Conservation (phyloP, 2,888 invertebrate genomes). For the Pristionchus maxplancki region DNA sequence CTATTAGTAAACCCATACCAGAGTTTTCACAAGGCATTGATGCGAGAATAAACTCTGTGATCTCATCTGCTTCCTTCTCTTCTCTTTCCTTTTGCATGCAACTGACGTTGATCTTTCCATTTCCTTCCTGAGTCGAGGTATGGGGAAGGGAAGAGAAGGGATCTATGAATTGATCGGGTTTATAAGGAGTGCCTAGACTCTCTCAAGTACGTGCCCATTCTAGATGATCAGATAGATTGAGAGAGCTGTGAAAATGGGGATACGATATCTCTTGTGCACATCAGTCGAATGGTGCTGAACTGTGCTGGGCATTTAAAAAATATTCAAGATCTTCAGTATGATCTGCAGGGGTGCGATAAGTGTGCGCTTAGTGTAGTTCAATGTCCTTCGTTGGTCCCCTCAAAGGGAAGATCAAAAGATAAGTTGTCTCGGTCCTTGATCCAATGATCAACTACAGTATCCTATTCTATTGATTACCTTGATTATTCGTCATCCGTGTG, state of each 20-base stretch:
- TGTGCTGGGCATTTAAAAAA: neutral
- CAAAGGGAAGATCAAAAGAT: neutral
- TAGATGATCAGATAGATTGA: neutral
- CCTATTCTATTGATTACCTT: neutral
- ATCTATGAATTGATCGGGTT: neutral
- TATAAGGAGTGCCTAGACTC: neutral
- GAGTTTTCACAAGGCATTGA: neutral
- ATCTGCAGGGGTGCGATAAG: neutral
- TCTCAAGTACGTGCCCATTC: neutral
- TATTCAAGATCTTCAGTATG: neutral
- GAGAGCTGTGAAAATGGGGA: too few species aligned
- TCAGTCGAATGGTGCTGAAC: neutral
- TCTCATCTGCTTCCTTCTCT: neutral
- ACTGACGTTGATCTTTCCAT: neutral
- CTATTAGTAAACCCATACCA: too few species aligned
- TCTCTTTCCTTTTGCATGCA: neutral
- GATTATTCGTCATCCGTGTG: too few species aligned
- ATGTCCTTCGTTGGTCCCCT: neutral
- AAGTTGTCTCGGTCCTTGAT: neutral
- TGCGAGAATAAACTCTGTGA: neutral
- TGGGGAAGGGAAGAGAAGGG: neutral
- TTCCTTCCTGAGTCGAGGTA: neutral
- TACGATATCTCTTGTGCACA: neutral
- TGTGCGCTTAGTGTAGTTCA: neutral
- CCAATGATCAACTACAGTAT: neutral